phyloP scores from a whole-genome alignment of 1,140 invertebrate genomes.

The Pogonomyrmex californicus region DNA sequence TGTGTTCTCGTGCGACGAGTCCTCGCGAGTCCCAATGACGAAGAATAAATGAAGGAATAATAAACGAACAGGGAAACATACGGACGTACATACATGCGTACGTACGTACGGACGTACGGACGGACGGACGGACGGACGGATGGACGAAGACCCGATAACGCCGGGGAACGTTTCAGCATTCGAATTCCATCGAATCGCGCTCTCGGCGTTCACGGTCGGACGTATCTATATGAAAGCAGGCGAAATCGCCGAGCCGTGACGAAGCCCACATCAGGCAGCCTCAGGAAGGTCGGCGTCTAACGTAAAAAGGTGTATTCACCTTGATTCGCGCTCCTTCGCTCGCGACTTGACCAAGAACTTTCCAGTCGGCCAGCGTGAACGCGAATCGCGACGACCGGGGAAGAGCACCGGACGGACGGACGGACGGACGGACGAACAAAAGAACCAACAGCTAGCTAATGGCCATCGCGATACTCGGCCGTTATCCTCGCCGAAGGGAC shows the following conservation, averaged over 20 bases:
- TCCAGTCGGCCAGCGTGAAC: conserved; percentile 47
- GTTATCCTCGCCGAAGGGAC: conserved; percentile 64
- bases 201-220: conserved; percentile 72
- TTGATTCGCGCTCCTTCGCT: conserved; percentile 72
- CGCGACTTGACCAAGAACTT: conserved; percentile 74
- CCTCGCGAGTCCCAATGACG: neutral
- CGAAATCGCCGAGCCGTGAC: conserved; percentile 73
- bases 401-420: neutral
- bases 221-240: conserved; percentile 72
- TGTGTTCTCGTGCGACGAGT: neutral
- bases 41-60: neutral
- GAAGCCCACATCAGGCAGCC: conserved; percentile 70
- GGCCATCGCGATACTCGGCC: conserved; percentile 49
- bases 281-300: conserved; percentile 72
- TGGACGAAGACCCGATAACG: conserved; percentile 25
- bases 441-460: conserved; percentile 29
- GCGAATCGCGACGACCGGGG: conserved; percentile 31
- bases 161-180: conserved; percentile 52
- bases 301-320: conserved; percentile 77
- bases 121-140: neutral
- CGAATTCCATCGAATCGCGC: conserved; percentile 68
- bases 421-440: conserved; percentile 23
- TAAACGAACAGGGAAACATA: neutral
- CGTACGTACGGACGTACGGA: neutral
- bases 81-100: neutral